Conservation (phyloP, 2,797 vertebrate species). For the Cuculus canorus region DNA sequence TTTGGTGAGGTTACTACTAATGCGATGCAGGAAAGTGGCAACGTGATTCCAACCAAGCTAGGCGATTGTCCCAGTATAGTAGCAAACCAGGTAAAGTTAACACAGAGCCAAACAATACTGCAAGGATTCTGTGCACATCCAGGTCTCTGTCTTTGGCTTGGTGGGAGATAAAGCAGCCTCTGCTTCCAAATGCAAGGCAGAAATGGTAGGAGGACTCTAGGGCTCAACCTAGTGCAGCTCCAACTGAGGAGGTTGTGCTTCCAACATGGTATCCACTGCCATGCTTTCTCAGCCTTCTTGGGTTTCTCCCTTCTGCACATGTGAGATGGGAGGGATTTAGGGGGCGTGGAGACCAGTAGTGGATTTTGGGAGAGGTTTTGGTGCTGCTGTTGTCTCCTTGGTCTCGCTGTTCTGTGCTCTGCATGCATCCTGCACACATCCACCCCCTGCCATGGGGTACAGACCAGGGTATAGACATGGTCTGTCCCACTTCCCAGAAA, state of each 20-base stretch:
- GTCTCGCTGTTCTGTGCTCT: not conserved
- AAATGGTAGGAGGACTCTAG: not conserved
- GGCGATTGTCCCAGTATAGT: not conserved
- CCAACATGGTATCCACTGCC: not conserved
- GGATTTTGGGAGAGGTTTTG: not conserved
- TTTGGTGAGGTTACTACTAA: not conserved
- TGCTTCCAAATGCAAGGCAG: not conserved
- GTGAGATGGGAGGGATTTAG: not conserved
- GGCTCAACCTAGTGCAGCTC: not conserved
- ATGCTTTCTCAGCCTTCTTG: not conserved
- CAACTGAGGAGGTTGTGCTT: not conserved
- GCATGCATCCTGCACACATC: not conserved
- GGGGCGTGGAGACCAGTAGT: not conserved
- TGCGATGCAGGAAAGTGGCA: not conserved
- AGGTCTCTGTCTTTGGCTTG: not conserved
- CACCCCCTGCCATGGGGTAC: too few relatives aligned
- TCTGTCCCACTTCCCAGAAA: not conserved
- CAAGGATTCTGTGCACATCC: not conserved
- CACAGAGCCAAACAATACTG: not conserved
- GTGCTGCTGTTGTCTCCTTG: not conserved
- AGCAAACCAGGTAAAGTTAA: not conserved
- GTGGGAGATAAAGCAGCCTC: not conserved
- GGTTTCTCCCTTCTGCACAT: not conserved
- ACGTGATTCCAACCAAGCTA: not conserved
- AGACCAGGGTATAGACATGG: not conserved